These are phyloP conservation scores for Montipora foliosa DNA, from an alignment of 64 coral and sea anemone genomes.

Conservation along the genomic window DNA sequence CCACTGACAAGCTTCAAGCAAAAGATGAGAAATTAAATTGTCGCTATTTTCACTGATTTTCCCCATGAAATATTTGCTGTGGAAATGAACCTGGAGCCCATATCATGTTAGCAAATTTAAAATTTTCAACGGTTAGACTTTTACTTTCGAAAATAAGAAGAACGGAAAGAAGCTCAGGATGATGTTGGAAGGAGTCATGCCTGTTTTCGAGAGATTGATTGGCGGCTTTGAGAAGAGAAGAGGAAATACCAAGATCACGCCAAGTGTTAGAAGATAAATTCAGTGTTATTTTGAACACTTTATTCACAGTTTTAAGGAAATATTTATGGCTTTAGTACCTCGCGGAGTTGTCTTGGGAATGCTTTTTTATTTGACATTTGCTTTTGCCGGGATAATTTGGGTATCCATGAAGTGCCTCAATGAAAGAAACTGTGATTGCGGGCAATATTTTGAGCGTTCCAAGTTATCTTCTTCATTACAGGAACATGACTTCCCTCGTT, in stretches of 20 bases:
- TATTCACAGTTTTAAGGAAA: background rate
- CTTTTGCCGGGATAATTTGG: conserved; percentile 80
- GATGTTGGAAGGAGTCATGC: background rate
- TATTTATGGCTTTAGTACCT: conserved; percentile 60
- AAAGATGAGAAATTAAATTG: background rate
- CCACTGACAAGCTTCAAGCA: conserved; percentile 7
- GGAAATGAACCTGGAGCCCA: background rate
- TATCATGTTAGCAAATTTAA: background rate
- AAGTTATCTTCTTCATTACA: conserved; percentile 37
- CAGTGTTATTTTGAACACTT: background rate
- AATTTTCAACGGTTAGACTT: background rate
- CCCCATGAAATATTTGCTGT: conserved; percentile 1
- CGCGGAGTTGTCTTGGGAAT: conserved; percentile 67
- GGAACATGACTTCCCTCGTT: conserved; percentile 71
- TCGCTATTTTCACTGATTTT: too few relatives aligned
- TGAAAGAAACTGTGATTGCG: conserved; percentile 72
- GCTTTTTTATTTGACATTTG: conserved; percentile 89
- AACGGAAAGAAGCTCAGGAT: background rate
- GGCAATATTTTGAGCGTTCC: conserved; percentile 41
- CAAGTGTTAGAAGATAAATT: background rate
- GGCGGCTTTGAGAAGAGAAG: background rate
- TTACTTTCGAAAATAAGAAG: background rate
- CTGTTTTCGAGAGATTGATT: background rate
- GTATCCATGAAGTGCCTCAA: conserved; percentile 83
- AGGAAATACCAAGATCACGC: background rate